phyloP scores from a whole-genome alignment of 1,140 invertebrate genomes.

The Euura saliciscinereae region DNA sequence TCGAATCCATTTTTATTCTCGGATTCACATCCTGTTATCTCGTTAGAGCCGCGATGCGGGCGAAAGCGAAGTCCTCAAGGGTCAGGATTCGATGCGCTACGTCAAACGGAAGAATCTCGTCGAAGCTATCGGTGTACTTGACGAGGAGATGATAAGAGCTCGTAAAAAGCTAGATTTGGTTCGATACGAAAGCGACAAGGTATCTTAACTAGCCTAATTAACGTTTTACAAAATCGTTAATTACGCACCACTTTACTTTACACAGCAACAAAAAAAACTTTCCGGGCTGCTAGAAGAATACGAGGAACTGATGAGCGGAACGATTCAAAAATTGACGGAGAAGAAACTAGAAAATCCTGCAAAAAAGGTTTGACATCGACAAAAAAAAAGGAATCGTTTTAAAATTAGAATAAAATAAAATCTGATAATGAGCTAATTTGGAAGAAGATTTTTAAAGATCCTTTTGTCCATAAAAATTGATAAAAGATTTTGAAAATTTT shows the following conservation, averaged over 20 bases:
- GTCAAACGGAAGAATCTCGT: slow-evolving; percentile 55
- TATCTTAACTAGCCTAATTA: slow-evolving; percentile 23
- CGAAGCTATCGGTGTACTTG: slow-evolving; percentile 67
- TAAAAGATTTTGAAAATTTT: no score
- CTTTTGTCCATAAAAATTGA: no score
- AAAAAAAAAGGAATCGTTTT: no score
- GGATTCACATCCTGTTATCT: slow-evolving; percentile 21
- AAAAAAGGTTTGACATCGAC: slow-evolving; percentile 44
- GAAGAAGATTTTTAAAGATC: no score
- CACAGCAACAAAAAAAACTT: slow-evolving; percentile 61
- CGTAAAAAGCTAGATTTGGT: slow-evolving; percentile 76
- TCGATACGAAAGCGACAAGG: slow-evolving; percentile 70
- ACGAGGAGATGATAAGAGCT: slow-evolving; percentile 77
- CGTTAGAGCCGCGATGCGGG: slow-evolving; percentile 52
- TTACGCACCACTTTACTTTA: slow-evolving; percentile 18
- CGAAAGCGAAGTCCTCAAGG: slow-evolving; percentile 41
- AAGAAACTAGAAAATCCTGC: slow-evolving; percentile 48
- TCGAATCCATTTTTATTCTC: slow-evolving; percentile 5
- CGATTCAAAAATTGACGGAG: slow-evolving; percentile 49
- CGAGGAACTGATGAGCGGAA: slow-evolving; percentile 58
- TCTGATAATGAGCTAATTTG: no score
- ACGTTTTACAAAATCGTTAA: background rate
- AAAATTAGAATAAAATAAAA: no score
- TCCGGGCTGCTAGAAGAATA: slow-evolving; percentile 65
- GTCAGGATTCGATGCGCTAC: slow-evolving; percentile 43